phyloP scores from a whole-genome alignment of 2,888 invertebrate species.

The Polydrusus tereticollis region DNA sequence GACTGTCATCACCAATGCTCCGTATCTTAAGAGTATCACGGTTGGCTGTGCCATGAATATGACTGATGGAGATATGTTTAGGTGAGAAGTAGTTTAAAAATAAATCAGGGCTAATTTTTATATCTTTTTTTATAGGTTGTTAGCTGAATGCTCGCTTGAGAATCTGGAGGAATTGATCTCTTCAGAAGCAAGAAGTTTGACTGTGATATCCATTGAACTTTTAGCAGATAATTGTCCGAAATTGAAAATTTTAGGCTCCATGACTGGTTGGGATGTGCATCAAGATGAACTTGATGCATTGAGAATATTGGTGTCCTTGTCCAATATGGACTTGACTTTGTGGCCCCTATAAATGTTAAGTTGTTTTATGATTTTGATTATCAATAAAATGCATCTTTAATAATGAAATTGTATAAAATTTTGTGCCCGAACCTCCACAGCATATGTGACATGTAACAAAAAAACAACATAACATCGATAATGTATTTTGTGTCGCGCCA shows the following conservation, averaged over 20 bases:
- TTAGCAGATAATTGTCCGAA: conserved; percentile 78
- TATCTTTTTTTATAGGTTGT: conserved; percentile 67
- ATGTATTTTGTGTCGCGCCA: not conserved
- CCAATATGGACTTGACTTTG: conserved; percentile 76
- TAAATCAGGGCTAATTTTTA: not conserved
- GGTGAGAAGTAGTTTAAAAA: conserved; percentile 16
- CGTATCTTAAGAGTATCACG: conserved; percentile 73
- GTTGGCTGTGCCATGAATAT: conserved; percentile 77
- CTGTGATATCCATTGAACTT: conserved; percentile 74
- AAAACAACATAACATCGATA: not conserved
- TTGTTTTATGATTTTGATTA: not conserved
- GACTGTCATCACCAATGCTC: conserved; percentile 73
- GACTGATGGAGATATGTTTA: conserved; percentile 76
- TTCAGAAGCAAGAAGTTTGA: conserved; percentile 76
- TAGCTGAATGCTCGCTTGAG: conserved; percentile 75
- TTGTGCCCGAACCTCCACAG: not conserved
- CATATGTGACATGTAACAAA: not conserved
- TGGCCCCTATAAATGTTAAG: conserved; percentile 65
- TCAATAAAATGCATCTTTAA: too few relatives aligned
- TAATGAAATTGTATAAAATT: not conserved
- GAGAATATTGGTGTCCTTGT: conserved; percentile 74
- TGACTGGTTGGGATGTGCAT: conserved; percentile 77
- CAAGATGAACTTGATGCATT: conserved; percentile 78
- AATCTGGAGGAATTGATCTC: conserved; percentile 78
- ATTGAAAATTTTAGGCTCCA: conserved; percentile 73